Evolutionary conservation across 2,888 invertebrate species (phyloP).

Genomic region (Watsonalla cultraria): DNA sequence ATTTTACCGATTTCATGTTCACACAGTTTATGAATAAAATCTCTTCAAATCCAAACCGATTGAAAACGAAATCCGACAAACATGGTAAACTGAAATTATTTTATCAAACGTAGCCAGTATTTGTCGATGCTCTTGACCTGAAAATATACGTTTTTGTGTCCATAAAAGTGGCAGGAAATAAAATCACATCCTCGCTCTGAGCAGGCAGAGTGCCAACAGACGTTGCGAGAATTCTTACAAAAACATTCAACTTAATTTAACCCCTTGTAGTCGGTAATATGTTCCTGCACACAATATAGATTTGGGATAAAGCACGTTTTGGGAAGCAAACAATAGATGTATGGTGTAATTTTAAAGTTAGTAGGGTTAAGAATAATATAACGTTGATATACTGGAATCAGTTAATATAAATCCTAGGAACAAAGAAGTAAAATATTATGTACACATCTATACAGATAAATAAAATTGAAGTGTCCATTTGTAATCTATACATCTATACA

Average conservation of each 20-base stretch:
- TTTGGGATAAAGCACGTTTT: not conserved
- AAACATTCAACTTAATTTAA: conserved; percentile 22
- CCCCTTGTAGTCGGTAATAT: not conserved
- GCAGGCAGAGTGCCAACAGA: conserved; percentile 21
- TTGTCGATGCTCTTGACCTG: conserved; percentile 23
- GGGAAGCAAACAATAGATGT: not conserved
- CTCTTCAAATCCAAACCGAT: not conserved
- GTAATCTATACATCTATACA: too few relatives aligned
- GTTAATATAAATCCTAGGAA: too few relatives aligned
- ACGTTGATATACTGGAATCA: too few relatives aligned
- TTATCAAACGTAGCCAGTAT: conserved; percentile 7
- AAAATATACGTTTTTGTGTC: conserved; percentile 21
- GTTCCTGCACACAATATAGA: too few relatives aligned
- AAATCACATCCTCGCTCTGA: conserved; percentile 15
- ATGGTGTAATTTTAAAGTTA: too few relatives aligned
- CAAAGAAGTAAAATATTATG: too few relatives aligned
- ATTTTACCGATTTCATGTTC: too few relatives aligned
- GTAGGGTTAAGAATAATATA: too few relatives aligned
- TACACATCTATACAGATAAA: too few relatives aligned
- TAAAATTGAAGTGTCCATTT: too few relatives aligned
- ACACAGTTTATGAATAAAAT: not conserved
- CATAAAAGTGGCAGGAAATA: conserved; percentile 13
- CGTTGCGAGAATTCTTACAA: conserved; percentile 19
- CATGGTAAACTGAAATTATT: not conserved
- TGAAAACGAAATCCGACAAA: not conserved